Base-by-base conservation (phyloP, 2,113 vertebrate species). In the Galbula dea region DNA sequence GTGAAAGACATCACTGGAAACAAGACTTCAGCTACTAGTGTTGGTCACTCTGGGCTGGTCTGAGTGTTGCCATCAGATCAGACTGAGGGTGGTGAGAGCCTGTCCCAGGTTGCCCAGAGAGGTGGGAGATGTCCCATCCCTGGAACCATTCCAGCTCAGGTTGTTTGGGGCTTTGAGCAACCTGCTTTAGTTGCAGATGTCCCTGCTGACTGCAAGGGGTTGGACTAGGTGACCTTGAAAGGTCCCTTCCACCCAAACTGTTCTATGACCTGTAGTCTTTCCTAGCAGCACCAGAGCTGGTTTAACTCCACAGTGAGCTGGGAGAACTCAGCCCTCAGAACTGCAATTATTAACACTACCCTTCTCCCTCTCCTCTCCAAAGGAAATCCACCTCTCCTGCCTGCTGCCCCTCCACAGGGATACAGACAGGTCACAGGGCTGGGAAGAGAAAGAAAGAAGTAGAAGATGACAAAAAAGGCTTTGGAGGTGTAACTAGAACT, bases 381-480 rank as follows among this genome's bases (percentile, higher is more conserved):
- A 9, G 3, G 2, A 43, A 82, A 49, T 11, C 27, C 43, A 27
- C 15, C 29, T 13, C 15, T 34, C 29, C 66, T 57, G 52, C 29
- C 62, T 63, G 22, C 3, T 67, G 32, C 16, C n/a, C 15, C 11
- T 55, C 57, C 77, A 19, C 27, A 30, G 34, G 19, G 51, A 20
- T 4, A 48, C 15, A 79, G 57, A 63, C 17, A 37, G 43, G 32
- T 5, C 67, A 59, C 15, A 46, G 52, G 27, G 52, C 15, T 39
- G 29, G 22, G 8, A 46, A 68, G 24, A 24, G 11, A 32, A 51
- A 52, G 13, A 9, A 23, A 11, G 11, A 10, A 46, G 4, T 12
- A 6, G 4, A 34, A 27, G 4, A 5, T 10, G 12, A 21, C 0
- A 14, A 13, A 26, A 27, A 7, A 1, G 10, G 48, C 9, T 79